A percentile compares a stretch with the other conserved stretches of the same genome.
Evolutionary conservation across 2,113 vertebrate species (phyloP).

Genomic region (Bettongia penicillata): DNA sequence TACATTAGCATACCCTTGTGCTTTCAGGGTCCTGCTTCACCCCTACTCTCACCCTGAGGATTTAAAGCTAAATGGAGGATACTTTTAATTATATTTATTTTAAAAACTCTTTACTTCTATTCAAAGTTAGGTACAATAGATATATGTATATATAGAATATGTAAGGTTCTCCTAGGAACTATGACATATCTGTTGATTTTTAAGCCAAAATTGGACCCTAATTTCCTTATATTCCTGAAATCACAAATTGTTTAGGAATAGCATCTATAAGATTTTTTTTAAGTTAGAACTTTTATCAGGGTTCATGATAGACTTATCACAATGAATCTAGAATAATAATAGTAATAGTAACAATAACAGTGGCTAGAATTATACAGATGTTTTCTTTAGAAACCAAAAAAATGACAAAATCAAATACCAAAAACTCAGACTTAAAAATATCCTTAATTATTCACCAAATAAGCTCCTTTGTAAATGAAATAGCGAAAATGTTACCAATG

Average conservation of each 20-base stretch:
- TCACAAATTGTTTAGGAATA: background rate
- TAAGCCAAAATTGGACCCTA: background rate
- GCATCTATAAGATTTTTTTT: background rate
- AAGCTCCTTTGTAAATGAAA: background rate
- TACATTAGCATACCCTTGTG: too few species aligned
- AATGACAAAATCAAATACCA: background rate
- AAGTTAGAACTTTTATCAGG: background rate
- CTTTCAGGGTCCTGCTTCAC: too few species aligned
- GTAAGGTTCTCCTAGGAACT: background rate
- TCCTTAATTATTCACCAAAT: background rate
- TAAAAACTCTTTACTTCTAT: background rate
- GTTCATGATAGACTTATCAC: background rate
- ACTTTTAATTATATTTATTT: background rate
- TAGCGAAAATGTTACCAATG: background rate
- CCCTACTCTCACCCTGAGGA: too few species aligned
- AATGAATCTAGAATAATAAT: background rate
- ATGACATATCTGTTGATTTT: background rate
- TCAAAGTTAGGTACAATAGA: background rate
- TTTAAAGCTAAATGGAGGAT: background rate
- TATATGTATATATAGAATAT: background rate
- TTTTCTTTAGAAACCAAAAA: background rate
- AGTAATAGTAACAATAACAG: background rate
- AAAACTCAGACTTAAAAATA: background rate
- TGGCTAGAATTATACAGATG: background rate
- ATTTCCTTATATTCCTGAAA: background rate